Evolutionary conservation across 1,140 invertebrate genomes (phyloP).

Genomic region (Zaprionus tsacasi): DNA sequence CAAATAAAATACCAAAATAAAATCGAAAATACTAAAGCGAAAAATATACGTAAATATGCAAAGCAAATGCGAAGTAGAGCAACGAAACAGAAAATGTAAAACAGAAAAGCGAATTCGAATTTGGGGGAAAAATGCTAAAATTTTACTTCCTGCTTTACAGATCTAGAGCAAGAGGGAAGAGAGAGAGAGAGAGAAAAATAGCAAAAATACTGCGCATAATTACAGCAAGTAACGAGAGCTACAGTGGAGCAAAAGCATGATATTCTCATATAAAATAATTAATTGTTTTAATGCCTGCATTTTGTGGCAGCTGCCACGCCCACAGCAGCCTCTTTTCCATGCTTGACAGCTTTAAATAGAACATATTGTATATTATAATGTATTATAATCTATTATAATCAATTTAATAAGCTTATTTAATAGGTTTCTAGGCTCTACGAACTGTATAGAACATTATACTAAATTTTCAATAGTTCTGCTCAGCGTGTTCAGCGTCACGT

Average conservation of each 20-base stretch:
- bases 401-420: neutral
- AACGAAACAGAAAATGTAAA: slow-evolving; percentile 4
- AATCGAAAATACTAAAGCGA: neutral
- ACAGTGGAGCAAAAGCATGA: too few species aligned
- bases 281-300: too few species aligned
- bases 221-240: too few species aligned
- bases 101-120: neutral
- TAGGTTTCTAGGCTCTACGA: neutral
- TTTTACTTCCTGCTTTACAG: neutral
- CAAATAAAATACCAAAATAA: neutral
- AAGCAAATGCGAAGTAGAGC: neutral
- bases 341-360: too few species aligned
- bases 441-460: neutral
- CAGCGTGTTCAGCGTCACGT: neutral
- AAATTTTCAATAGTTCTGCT: neutral
- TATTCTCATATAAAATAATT: too few species aligned
- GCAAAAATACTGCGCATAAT: too few species aligned
- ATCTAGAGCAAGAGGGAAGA: too few species aligned
- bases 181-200: neutral
- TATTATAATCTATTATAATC: too few species aligned
- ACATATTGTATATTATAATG: too few species aligned
- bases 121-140: neutral
- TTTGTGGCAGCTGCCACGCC: too few species aligned
- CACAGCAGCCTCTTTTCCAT: too few species aligned
- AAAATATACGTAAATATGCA: slow-evolving; percentile 5